Evolutionary conservation across 2,888 invertebrate species (phyloP), one percentile per base, ranked within the genome.

Genomic region (Pseudeuparius sepicola): DNA sequence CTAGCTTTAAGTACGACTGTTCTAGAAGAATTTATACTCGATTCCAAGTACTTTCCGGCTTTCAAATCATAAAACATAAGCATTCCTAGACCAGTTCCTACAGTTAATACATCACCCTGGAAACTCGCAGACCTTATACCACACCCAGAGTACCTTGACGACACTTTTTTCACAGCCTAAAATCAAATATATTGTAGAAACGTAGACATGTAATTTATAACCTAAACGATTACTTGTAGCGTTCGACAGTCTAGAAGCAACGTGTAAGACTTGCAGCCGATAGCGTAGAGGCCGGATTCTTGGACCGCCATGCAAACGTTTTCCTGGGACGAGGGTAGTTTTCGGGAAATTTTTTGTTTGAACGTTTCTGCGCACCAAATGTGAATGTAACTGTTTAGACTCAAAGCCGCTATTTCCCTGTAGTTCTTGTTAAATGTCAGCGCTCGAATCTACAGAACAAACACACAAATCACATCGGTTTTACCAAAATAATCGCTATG

Each of bases 251-350:
- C 94, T 40, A 94, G 66, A 11, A 94, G 67, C 29, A 92, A 70
- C 0, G 93, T 89, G 60, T 92, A 89, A 1, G 92, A 92, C 47
- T 89, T 81, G 55, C 93, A 93, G 1, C 94, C 96, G 27, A 94
- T 84, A 2, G 92, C 93, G 63, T 94, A 94, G 25, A 93, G 66
- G 13, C 86, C 86, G 53, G 80, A 79, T 38, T 82, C 82, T 61
- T 90, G 82, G 1, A 77, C 86, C 17, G 90, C 84, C 52, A 94
- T 71, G 55, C 94, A 94, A 18, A 93, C 93, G 57, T 92, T 90
- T 62, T 94, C 94, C 61, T 87, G 84, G 42, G 83, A 81, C 38
- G 88, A 86, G 1, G 87, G 88, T 53, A 94, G 67, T 61, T 88
- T 88, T 35, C 85, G 67, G 4, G 87, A 86, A 49, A 86, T 71